Base-by-base conservation (phyloP, 2,113 vertebrate species). In the Mandrillus leucophaeus region DNA sequence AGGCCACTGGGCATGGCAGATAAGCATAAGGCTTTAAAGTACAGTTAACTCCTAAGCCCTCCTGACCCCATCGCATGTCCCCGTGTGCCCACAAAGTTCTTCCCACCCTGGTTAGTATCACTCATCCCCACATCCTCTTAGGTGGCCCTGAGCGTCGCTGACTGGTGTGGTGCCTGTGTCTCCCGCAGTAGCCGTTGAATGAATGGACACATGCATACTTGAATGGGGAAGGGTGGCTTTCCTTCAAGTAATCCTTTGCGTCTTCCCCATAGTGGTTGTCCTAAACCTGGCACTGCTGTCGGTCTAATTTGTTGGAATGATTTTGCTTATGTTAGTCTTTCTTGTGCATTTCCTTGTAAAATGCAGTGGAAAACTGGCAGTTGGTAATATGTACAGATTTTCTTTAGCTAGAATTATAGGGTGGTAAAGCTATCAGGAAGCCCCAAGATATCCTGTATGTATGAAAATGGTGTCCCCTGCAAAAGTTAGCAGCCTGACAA, bases 201-300 rank as follows among this genome's bases (percentile, higher is more conserved):
- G 40, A 45, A n/a, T 2, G 25, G 40, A 8, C 5, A 3, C 13
- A 2, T 16, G 2, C 32, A 0, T 6, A 0, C 76, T 32, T 52
- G 35, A 2, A 23, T 38, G 81, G 25, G 14, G 70, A 25, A 13
- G 30, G 17, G 8, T 4, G 50, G 12, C 18, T 80, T 6, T 72
- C 72, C 3, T 4, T 50, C 1, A 55, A 35, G 17, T 14, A 27
- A 27, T 40, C 59, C 68, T 66, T 27, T 10, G 40, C 3, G 3
- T 81, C 27, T 61, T 73, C 35, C 25, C 43, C 35, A 0, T 1
- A 5, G 4, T 7, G 38, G 52, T 43, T 72, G 76, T 61, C 75
- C 27, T 6, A 23, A 14, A 22, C 18, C 0, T n/a, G 59, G 64
- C 27, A 8, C 66, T 55, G 57, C 48, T 68, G 25, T 40, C 50